These are phyloP conservation scores for Forpus xanthops DNA, from an alignment of 2,797 vertebrate genomes.

Conservation along the genomic window DNA sequence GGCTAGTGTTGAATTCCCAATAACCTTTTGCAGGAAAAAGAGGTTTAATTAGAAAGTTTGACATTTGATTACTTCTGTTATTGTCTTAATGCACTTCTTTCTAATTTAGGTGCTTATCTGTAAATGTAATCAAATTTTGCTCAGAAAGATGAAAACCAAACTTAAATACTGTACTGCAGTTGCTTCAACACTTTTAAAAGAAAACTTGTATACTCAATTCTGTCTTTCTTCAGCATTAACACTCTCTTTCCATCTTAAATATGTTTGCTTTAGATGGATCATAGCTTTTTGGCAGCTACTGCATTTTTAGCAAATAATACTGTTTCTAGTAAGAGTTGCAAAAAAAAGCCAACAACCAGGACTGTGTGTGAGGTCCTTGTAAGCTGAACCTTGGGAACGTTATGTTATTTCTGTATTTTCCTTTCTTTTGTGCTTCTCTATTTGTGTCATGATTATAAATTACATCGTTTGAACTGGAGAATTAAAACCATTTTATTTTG, in stretches of 20 bases:
- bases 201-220: constrained; percentile 72
- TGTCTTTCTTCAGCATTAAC: constrained; percentile 76
- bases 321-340: constrained; percentile 85
- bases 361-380: constrained; percentile 87
- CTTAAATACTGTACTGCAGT: constrained; percentile 34
- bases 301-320: constrained; percentile 85
- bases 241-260: constrained; percentile 81
- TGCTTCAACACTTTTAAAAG: constrained; percentile 61
- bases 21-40: constrained; percentile 78
- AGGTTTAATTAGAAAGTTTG: constrained; percentile 86
- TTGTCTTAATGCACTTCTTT: constrained; percentile 79
- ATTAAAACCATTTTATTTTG: constrained; percentile 77
- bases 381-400: constrained; percentile 85
- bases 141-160: constrained; percentile 50
- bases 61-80: constrained; percentile 87
- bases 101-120: constrained; percentile 57
- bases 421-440: constrained; percentile 73
- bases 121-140: constrained; percentile 46
- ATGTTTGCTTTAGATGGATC: constrained; percentile 83
- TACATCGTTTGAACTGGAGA: constrained; percentile 76
- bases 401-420: constrained; percentile 77
- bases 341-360: constrained; percentile 36
- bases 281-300: constrained; percentile 84
- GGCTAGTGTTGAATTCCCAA: constrained; percentile 86
- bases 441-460: constrained; percentile 83